These are phyloP conservation scores for Donacobius atricapilla DNA, from an alignment of 2,113 vertebrate genomes.

Conservation along the genomic window DNA sequence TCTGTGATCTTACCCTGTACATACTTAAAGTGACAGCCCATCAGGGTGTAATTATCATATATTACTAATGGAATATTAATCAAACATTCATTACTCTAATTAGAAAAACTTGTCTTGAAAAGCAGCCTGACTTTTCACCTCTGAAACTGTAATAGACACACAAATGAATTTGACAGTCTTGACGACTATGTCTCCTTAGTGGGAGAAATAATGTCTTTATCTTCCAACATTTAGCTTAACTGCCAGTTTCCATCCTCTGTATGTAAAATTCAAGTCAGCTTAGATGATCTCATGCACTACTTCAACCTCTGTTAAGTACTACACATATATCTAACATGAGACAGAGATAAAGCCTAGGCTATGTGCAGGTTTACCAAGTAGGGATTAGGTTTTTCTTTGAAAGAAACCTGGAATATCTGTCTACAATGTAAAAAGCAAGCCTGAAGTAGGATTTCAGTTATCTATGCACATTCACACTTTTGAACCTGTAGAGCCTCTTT, in stretches of 20 bases:
- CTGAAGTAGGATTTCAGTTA: neutral
- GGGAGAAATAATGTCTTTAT: neutral
- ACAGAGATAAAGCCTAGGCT: neutral
- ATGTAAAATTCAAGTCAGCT: neutral
- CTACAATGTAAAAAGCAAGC: neutral
- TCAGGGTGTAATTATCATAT: neutral
- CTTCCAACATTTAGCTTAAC: neutral
- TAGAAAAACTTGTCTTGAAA: conserved; percentile 18
- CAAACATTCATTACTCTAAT: conserved; percentile 5
- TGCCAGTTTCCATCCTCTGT: neutral
- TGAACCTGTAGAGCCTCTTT: neutral
- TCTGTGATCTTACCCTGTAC: neutral
- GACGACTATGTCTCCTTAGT: neutral
- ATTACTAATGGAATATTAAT: conserved; percentile 38
- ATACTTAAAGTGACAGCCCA: neutral
- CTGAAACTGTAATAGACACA: conserved; percentile 3
- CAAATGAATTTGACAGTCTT: neutral
- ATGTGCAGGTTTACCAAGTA: neutral
- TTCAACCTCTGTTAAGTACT: neutral
- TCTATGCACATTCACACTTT: neutral
- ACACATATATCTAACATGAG: neutral
- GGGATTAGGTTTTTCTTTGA: neutral
- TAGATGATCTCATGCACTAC: neutral
- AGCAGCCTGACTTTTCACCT: conserved; percentile 38
- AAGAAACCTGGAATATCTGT: neutral